Evolutionary conservation across 2,888 invertebrate genomes (phyloP), one percentile per base, ranked within the genome.

Genomic region (Micoletzkya japonica): DNA sequence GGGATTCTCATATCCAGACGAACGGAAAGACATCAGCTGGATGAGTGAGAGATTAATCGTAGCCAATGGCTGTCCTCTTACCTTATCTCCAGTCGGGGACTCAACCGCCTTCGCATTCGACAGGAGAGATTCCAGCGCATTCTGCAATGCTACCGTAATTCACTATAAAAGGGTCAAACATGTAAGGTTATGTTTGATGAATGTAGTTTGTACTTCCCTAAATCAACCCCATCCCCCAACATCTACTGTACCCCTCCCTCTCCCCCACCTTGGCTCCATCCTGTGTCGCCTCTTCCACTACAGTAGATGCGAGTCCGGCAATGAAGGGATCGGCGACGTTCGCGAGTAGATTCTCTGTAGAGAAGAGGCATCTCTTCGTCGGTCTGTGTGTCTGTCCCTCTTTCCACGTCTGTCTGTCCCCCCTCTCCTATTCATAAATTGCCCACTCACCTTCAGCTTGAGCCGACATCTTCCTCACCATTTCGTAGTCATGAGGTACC

Each of bases 21-120:
- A 67, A 28, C 67, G 67, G 67, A 67, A 67, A n/a, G 67, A 67
- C 37, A 56, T 26, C 67, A 67, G 44, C 67, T 64, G 52, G 24
- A 54, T 36, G 24, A 58, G 37, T 10, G 39, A 39, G 36, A 17
- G 58, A 36, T 34, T 37, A 36, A 58, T 37, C 58, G 36, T 58
- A 58, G 7, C 26, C 58, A 17, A 24, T 32, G 10, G 58, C 7
- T 10, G 7, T 34, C 6, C 17, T 17, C 17, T 10, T 17, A 6
- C 60, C 60, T 52, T 64, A 1, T 64, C 63, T 52, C 63, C 63
- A 24, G 63, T 64, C 4, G 63, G 63, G 14, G 63, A 64, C 10
- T 64, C 63, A 26, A 64, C 63, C 7, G 36, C 37, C 17, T 26
- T 58, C 36, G 10, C 39, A 32, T 32, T 52, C 28, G 28, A 34